Conservation (phyloP, 92 coral and sea anemone species). For the Siderastrea siderea region DNA sequence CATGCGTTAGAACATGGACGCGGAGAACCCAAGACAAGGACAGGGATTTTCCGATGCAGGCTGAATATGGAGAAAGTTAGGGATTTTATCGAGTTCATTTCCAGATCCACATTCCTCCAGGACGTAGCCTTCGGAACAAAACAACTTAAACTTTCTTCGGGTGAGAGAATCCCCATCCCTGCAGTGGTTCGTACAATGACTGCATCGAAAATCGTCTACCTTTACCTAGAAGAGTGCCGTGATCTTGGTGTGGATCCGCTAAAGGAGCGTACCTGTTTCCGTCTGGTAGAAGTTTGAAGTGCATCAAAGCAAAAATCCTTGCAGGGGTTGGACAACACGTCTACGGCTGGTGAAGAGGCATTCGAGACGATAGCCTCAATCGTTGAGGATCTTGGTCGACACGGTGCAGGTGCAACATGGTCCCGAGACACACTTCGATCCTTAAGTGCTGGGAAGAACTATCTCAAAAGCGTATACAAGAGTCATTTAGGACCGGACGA, state of each 20-base stretch:
- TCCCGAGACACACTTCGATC: background rate
- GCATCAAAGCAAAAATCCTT: slow-evolving; percentile 69
- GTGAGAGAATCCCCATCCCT: slow-evolving; percentile 58
- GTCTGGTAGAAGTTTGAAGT: slow-evolving; percentile 53
- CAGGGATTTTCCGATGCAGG: slow-evolving; percentile 28
- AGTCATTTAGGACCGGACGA: background rate
- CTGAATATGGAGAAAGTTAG: slow-evolving; percentile 46
- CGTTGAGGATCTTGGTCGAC: background rate
- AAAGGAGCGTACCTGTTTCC: slow-evolving; percentile 58
- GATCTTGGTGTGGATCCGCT: background rate
- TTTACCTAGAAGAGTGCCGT: slow-evolving; percentile 30
- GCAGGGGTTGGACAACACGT: slow-evolving; percentile 64
- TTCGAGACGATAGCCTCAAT: slow-evolving; percentile 27
- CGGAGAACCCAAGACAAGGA: too few species aligned
- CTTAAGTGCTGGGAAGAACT: background rate
- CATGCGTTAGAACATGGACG: too few species aligned
- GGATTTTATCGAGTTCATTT: slow-evolving; percentile 51
- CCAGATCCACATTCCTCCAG: slow-evolving; percentile 57
- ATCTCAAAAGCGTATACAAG: background rate
- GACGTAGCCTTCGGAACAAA: slow-evolving; percentile 64
- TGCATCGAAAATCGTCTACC: slow-evolving; percentile 41
- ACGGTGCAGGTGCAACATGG: slow-evolving; percentile 7
- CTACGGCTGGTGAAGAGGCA: slow-evolving; percentile 58
- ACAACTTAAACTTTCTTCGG: slow-evolving; percentile 49
- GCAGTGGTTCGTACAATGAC: slow-evolving; percentile 71